These are phyloP conservation scores for Gulo gulo DNA, from an alignment of 2,113 vertebrate species.

Conservation along the genomic window DNA sequence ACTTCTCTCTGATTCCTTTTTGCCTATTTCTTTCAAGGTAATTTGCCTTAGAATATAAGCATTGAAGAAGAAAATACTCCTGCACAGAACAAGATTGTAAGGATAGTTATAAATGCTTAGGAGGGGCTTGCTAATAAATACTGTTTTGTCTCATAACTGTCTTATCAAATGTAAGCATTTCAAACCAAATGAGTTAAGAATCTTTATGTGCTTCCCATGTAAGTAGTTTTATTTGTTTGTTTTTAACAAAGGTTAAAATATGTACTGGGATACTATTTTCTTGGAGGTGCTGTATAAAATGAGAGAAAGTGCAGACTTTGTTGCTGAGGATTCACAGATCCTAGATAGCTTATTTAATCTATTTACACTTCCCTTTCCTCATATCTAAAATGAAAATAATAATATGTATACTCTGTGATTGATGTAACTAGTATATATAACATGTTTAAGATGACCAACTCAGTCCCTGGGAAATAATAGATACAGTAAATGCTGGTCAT, in stretches of 20 bases:
- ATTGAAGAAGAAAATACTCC: background rate
- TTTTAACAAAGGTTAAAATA: background rate
- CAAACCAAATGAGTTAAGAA: background rate
- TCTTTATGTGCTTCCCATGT: background rate
- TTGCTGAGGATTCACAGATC: background rate
- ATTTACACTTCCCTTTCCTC: background rate
- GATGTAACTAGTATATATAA: background rate
- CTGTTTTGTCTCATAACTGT: background rate
- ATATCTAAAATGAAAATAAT: constrained; percentile 5
- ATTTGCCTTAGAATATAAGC: background rate
- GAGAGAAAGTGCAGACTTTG: background rate
- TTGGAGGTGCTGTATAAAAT: background rate
- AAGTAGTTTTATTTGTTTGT: background rate
- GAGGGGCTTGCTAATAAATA: background rate
- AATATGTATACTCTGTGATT: background rate
- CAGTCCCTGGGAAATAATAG: background rate
- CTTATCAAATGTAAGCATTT: background rate
- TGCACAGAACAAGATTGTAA: background rate
- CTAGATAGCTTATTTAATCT: background rate
- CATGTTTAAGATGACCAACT: background rate
- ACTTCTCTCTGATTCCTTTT: background rate
- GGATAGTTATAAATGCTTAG: background rate
- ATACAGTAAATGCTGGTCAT: background rate
- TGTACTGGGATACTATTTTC: background rate
- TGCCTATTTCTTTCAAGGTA: background rate